Conservation (phyloP, 1,140 invertebrate species). For the Drosophila repletoides region DNA sequence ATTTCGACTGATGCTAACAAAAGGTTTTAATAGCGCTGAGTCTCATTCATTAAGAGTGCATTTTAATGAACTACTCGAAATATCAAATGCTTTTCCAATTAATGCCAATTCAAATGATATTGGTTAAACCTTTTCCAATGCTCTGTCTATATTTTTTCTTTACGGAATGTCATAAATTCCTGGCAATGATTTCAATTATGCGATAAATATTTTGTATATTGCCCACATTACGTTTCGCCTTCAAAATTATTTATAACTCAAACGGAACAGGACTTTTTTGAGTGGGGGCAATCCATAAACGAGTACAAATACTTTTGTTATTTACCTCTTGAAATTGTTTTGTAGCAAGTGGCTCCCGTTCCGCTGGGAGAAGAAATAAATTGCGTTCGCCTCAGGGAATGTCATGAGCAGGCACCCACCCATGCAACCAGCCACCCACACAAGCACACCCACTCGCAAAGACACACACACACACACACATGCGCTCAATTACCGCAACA, state of each 20-base stretch:
- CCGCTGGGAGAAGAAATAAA: conserved; percentile 46
- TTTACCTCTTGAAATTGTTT: conserved; percentile 71
- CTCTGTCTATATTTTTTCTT: too few relatives aligned
- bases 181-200: conserved; percentile 70
- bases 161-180: conserved; percentile 54
- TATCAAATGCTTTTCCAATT: too few relatives aligned
- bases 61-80: too few relatives aligned
- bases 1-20: too few relatives aligned
- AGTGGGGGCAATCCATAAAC: not conserved
- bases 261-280: not conserved
- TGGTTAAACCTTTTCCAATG: too few relatives aligned
- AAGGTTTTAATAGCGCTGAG: too few relatives aligned
- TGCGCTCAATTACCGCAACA: conserved; percentile 56
- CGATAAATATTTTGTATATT: conserved; percentile 61
- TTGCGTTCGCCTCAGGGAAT: conserved; percentile 54
- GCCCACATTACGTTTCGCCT: conserved; percentile 2
- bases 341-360: not conserved
- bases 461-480: conserved; percentile 14
- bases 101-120: too few relatives aligned
- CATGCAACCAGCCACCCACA: too few relatives aligned
- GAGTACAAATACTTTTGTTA: conserved; percentile 67
- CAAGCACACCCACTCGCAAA: not conserved
- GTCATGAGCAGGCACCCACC: conserved; percentile 15
- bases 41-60: too few relatives aligned
- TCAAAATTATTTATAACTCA: conserved; percentile 56